Base-by-base conservation (phyloP, 2,797 vertebrate species). In the Allobates femoralis region DNA sequence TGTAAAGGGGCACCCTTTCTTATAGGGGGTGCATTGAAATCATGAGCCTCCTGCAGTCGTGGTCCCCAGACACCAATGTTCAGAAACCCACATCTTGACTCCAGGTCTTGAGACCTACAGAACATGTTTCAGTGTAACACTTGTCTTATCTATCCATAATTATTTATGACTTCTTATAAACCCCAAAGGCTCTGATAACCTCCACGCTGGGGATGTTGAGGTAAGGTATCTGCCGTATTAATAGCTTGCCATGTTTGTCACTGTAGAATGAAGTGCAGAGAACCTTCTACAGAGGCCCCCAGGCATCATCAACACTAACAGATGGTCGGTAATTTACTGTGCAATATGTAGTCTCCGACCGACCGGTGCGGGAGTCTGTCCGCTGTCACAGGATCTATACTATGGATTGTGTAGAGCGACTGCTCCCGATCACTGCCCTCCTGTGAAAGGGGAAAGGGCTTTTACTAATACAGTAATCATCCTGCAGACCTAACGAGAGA, bases 381-480 rank as follows among this genome's bases (percentile, higher is more conserved):
- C 85, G 89, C 81, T 88, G 89, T 26, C 76, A 50, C 37, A 21
- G 55, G 46, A 50, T 74, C 89, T 88, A 86, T 91, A 88, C 89
- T 90, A 88, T 89, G 91, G 92, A 92, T 91, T 93, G 88, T 90
- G 32, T 90, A 89, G 91, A 92, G 92, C 89, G 91, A 91, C 92
- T 92, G 90, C 92, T 92, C 90, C 90, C 91, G 90, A 89, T 91
- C 93, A 92, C 92, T 92, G 92, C 89, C 92, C 91, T 93, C 90
- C 91, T 89, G 91, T 90, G 92, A 76, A 92, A 92, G 90, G 67
- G 55, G 37, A 5, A n/a, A 91, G 91, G 94, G 91, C 92, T 93
- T 93, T 92, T 89, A 83, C 94, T 94, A 93, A 95, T 93, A 93
- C 93, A 93, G 93, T 93, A 93, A 94, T 94, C 94, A 93, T 92